Conservation (phyloP, 92 coral and sea anemone genomes). For the Palythoa caribaeorum region DNA sequence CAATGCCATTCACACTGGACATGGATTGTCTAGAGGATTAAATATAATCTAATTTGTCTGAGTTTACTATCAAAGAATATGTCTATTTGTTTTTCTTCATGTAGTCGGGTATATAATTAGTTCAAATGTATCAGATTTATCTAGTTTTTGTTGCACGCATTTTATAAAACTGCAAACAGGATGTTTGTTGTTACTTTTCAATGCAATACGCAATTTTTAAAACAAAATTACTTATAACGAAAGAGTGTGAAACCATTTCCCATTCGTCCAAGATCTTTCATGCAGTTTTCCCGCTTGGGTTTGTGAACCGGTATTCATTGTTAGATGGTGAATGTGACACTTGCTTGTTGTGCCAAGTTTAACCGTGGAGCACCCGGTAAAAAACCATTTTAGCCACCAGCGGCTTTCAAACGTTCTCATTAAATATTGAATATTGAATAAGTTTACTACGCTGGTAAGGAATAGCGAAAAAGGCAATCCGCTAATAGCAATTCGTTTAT, state of each 20-base stretch:
- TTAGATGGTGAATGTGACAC: neutral
- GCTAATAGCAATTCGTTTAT: neutral
- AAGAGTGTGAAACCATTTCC: neutral
- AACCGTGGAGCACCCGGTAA: constrained; percentile 18
- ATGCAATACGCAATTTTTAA: too few species aligned
- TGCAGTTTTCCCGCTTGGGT: neutral
- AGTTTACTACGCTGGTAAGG: neutral
- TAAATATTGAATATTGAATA: constrained; percentile 19
- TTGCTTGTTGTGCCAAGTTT: constrained; percentile 23
- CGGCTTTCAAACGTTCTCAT: constrained; percentile 30
- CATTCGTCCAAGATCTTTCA: neutral
- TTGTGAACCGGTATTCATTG: constrained; percentile 5
- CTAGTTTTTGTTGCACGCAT: too few species aligned
- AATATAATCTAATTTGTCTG: too few species aligned
- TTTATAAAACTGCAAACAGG: too few species aligned
- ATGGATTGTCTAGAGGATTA: too few species aligned
- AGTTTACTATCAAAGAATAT: too few species aligned
- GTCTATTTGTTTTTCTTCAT: too few species aligned
- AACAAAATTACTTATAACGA: too few species aligned
- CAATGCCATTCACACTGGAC: too few species aligned
- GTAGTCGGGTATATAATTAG: too few species aligned
- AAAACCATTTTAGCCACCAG: constrained; percentile 7
- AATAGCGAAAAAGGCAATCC: neutral
- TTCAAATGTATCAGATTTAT: too few species aligned
- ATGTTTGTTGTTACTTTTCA: too few species aligned